Evolutionary conservation across 1,140 invertebrate genomes (phyloP).

Genomic region (Theocolax elegans): DNA sequence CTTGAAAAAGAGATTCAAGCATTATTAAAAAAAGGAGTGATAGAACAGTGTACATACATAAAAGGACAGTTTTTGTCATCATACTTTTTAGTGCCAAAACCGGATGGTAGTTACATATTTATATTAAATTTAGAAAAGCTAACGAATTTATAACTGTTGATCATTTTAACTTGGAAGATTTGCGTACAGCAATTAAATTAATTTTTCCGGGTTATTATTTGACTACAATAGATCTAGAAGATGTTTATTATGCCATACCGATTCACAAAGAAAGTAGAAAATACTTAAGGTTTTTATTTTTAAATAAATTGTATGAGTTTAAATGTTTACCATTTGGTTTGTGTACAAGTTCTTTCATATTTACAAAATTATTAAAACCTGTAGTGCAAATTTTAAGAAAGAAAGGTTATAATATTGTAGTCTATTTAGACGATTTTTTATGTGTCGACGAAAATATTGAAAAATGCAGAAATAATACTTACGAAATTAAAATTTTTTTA

Average conservation of each 20-base stretch:
- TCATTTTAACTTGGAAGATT: constrained; percentile 16
- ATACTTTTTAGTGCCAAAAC: not conserved
- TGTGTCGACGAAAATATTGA: not conserved
- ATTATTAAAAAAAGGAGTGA: too few relatives aligned
- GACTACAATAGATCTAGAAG: constrained; percentile 4
- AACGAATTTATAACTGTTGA: constrained; percentile 8
- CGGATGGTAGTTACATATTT: not conserved
- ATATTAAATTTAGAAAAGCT: not conserved
- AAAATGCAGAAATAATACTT: constrained; percentile 10
- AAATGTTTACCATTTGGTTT: too few relatives aligned
- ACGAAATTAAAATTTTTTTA: constrained; percentile 17
- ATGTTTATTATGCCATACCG: not conserved
- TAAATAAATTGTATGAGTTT: too few relatives aligned
- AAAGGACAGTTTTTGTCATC: constrained; percentile 4
- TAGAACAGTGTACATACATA: not conserved
- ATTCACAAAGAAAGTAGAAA: too few relatives aligned
- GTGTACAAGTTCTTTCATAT: too few relatives aligned
- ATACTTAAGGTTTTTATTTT: too few relatives aligned
- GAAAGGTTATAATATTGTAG: constrained; percentile 19
- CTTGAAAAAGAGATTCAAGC: too few relatives aligned
- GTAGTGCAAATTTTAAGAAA: constrained; percentile 4
- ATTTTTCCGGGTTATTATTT: not conserved
- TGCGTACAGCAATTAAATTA: not conserved
- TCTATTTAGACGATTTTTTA: constrained; percentile 37
- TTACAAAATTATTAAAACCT: constrained; percentile 41